Conservation (phyloP, 1,140 invertebrate genomes). For the Brachionus rotundiformis region DNA sequence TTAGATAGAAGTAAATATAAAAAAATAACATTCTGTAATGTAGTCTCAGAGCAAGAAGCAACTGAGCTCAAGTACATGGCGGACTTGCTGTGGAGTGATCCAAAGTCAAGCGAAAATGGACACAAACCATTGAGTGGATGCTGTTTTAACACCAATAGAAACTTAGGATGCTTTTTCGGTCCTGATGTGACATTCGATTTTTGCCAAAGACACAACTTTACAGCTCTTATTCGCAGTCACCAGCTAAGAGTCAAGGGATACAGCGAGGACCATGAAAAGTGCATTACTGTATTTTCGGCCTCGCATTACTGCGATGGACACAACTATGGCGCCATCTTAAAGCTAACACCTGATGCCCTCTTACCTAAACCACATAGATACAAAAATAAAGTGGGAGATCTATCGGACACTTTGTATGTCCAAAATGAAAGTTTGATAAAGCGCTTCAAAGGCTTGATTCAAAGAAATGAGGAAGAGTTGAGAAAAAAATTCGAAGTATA, state of each 20-base stretch:
- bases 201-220: slow-evolving; percentile 6
- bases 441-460: neutral
- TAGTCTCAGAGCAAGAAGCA: neutral
- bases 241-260: slow-evolving; percentile 27
- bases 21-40: neutral
- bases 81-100: slow-evolving; percentile 42
- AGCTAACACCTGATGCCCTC: neutral
- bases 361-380: slow-evolving; percentile 28
- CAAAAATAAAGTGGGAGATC: slow-evolving; percentile 23
- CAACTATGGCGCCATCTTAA: slow-evolving; percentile 35
- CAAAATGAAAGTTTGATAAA: slow-evolving; percentile 14
- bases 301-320: slow-evolving; percentile 43
- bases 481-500: neutral
- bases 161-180: slow-evolving; percentile 15
- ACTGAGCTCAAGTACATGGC: neutral
- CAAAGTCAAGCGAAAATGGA: neutral
- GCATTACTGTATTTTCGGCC: slow-evolving; percentile 34
- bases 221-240: slow-evolving; percentile 14
- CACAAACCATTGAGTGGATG: neutral
- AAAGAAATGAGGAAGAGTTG: neutral
- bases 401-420: neutral
- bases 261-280: slow-evolving; percentile 32
- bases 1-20: slow-evolving; percentile 28
- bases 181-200: slow-evolving; percentile 1
- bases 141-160: slow-evolving; percentile 6